A percentile compares a stretch with the other conserved stretches of the same genome.
Conservation (phyloP, 2,888 invertebrate species). For the Agrilus biguttatus region DNA sequence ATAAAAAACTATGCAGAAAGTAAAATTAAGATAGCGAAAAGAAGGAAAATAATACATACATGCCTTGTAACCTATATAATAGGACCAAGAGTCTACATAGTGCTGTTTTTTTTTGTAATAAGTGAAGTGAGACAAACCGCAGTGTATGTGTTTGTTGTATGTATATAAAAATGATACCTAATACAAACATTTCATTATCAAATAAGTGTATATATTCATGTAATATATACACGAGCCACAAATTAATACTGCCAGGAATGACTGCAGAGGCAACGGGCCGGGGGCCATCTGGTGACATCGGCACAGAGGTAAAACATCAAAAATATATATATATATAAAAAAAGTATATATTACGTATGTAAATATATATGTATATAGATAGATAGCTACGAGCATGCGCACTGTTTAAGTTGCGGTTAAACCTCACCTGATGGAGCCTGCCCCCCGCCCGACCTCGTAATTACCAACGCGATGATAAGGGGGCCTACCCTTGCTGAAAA, state of each 20-base stretch:
- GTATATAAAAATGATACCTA: too few relatives aligned
- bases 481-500: slow-evolving; percentile 43
- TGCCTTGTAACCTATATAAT: slow-evolving; percentile 3
- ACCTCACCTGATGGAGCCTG: slow-evolving; percentile 38
- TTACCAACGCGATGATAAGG: slow-evolving; percentile 42
- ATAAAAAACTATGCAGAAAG: too few relatives aligned
- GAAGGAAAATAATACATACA: slow-evolving; percentile 4
- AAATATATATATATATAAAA: too few relatives aligned
- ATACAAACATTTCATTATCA: not conserved
- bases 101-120: not conserved
- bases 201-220: not conserved
- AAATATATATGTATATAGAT: slow-evolving; percentile 6
- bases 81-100: slow-evolving; percentile 4
- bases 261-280: slow-evolving; percentile 7
- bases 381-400: slow-evolving; percentile 19
- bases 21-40: not conserved
- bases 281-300: too few relatives aligned
- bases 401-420: slow-evolving; percentile 9
- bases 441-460: slow-evolving; percentile 39
- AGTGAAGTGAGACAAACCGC: too few relatives aligned
- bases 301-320: too few relatives aligned
- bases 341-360: too few relatives aligned
- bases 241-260: slow-evolving; percentile 13
- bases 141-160: too few relatives aligned
- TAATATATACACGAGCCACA: slow-evolving; percentile 8